Conservation (phyloP, 92 coral and sea anemone species). For the Palythoa caribaeorum region DNA sequence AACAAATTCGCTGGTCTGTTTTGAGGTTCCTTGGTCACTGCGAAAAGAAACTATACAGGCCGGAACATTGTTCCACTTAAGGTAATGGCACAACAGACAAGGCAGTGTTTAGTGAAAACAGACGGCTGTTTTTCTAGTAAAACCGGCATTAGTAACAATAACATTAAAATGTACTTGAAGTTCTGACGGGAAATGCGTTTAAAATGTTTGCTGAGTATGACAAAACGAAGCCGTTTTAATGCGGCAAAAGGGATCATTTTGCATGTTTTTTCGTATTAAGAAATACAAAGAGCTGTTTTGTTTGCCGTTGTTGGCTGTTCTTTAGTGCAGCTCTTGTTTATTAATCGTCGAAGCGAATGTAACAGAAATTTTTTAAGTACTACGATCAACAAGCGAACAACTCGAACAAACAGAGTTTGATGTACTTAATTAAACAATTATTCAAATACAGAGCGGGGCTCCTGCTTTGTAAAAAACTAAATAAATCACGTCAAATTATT, state of each 20-base stretch:
- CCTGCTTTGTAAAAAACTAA: background rate
- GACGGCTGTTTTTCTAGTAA: background rate
- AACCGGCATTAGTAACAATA: background rate
- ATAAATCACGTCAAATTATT: too few species aligned
- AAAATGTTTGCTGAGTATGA: background rate
- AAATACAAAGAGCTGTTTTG: background rate
- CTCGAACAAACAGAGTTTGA: constrained; percentile 33
- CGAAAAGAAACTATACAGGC: background rate
- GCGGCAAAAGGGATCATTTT: too few species aligned
- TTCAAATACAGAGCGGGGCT: background rate
- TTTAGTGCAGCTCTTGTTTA: constrained; percentile 16
- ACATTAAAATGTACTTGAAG: background rate
- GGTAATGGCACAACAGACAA: background rate
- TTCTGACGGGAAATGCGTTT: background rate
- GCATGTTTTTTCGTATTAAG: background rate
- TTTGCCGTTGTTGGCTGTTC: background rate
- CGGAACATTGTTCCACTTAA: background rate
- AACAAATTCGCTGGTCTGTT: background rate
- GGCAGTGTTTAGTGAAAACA: background rate
- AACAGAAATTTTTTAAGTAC: background rate
- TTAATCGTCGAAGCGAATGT: background rate
- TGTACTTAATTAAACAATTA: constrained; percentile 27
- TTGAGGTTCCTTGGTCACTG: background rate
- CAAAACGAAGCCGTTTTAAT: background rate
- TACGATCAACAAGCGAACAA: constrained; percentile 27